Evolutionary conservation across 2,113 vertebrate genomes (phyloP).

Genomic region (Perognathus longimembris): DNA sequence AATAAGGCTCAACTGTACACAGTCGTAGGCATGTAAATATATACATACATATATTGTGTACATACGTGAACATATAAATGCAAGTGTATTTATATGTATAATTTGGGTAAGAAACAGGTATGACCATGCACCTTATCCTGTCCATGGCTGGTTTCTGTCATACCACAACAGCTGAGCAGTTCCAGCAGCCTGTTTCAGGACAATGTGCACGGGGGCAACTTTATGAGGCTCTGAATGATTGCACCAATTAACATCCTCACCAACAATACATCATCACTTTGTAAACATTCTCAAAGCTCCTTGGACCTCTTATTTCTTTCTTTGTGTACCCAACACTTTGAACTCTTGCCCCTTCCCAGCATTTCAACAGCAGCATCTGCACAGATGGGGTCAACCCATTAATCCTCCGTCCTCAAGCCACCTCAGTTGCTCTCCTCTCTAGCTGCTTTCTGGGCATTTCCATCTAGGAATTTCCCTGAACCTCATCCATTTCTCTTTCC

Average conservation of each 20-base stretch:
- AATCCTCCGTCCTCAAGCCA: not conserved
- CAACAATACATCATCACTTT: not conserved
- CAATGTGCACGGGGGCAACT: not conserved
- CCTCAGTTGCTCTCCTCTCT: not conserved
- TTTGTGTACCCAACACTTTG: not conserved
- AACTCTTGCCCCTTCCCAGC: not conserved
- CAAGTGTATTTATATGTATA: not conserved
- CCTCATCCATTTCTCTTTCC: not conserved
- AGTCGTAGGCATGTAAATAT: not conserved
- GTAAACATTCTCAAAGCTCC: slow-evolving; percentile 12
- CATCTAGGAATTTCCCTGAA: not conserved
- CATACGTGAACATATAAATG: not conserved
- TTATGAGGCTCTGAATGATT: not conserved
- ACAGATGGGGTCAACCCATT: not conserved
- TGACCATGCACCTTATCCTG: not conserved
- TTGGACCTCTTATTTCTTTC: not conserved
- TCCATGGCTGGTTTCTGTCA: not conserved
- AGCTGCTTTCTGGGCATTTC: not conserved
- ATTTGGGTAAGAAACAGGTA: not conserved
- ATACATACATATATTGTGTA: too few relatives aligned
- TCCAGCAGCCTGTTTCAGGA: not conserved
- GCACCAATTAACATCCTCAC: not conserved
- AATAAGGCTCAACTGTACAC: not conserved
- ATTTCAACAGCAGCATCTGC: not conserved
- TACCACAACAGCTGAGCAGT: not conserved